Evolutionary conservation across 2,888 invertebrate genomes (phyloP), one percentile per base, ranked within the genome.

Genomic region (Cremastinae sp.): DNA sequence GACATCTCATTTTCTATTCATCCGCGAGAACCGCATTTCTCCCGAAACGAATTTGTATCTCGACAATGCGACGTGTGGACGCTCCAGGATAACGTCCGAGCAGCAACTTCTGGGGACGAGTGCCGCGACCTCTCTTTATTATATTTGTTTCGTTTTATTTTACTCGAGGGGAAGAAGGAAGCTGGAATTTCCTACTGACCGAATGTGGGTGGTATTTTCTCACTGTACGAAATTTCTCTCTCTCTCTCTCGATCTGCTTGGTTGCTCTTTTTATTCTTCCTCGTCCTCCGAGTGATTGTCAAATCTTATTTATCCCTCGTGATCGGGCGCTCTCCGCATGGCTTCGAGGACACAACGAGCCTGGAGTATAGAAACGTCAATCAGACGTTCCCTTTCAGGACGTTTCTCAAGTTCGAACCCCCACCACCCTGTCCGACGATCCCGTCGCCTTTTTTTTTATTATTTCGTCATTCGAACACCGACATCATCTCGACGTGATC

Each of bases 161-260:
- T 18, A 8, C 14, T 10, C 18, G 2, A 59, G 8, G 20, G 20
- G 38, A 38, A 65, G 12, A 36, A 54, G 38, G 34, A 53, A 64
- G 58, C 49, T 41, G 4, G 10, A 18, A 20, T 43, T 74, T 74
- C 74, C 62, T 43, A 68, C 66, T 61, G 61, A 34, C 38, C 34
- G 38, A 18, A 82, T 81, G 87, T 86, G 87, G 87, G 87, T 87
- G 87, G 87, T 80, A 87, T 86, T 86, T 85, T 84, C 85, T 78
- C 82, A 78, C 82, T 43, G n/a, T n/a, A 79, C 78, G 75, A 81
- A 79, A 64, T 73, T 69, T 61, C 64, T 61, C 64, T 79, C 78
- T 68, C 61, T 43, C 38, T 64, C 58, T 61, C 58, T 61, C 76
- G n/a, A n/a, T n/a, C n/a, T n/a, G n/a, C n/a, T n/a, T n/a, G n/a